Evolutionary conservation across 2,113 vertebrate species (phyloP), one percentile per base, ranked within the genome.

Genomic region (Silurus glanis): DNA sequence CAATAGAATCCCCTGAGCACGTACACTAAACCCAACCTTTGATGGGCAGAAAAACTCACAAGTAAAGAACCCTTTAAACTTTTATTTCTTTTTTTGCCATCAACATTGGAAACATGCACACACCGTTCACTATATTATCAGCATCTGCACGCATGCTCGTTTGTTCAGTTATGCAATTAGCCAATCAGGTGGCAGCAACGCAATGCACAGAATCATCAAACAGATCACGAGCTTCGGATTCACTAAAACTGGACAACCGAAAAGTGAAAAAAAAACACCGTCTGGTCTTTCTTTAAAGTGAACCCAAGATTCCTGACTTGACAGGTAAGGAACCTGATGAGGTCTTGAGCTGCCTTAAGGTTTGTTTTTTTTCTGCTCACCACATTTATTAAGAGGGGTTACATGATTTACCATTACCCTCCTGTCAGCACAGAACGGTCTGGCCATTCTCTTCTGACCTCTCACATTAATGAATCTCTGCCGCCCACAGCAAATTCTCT

Each of bases 361-460:
- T 37, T 37, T 69, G 25, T 37, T 28, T 6, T 69, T 23, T 75
- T 75, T n/a, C 72, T 75, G 47, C 16, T 9, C 16, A 47, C 10
- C 9, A 5, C 72, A 51, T 75, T 75, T 75, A 10, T 51, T 14
- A 51, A 51, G 16, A 51, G 9, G 51, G 47, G 49, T n/a, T 75
- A 53, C 47, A 51, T 7, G 47, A 51, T 47, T 75, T 53, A 6
- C 72, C 4, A 23, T n/a, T 75, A 49, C 72, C 47, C n/a, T 75
- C 21, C 72, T n/a, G 19, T 75, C 47, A n/a, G 21, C 47, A 23
- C 10, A 45, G 49, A 74, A 74, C 37, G 51, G 14, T 19, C 69
- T 72, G 69, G 69, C 45, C 37, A 21, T 51, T 75, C 47, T 75
- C 72, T 47, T 75, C 47, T 53, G 45, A 74, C 71, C 71, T 76